Conservation (phyloP, 30 jellyfish, hydroid and myxozoan species). For the Pelagia noctiluca region DNA sequence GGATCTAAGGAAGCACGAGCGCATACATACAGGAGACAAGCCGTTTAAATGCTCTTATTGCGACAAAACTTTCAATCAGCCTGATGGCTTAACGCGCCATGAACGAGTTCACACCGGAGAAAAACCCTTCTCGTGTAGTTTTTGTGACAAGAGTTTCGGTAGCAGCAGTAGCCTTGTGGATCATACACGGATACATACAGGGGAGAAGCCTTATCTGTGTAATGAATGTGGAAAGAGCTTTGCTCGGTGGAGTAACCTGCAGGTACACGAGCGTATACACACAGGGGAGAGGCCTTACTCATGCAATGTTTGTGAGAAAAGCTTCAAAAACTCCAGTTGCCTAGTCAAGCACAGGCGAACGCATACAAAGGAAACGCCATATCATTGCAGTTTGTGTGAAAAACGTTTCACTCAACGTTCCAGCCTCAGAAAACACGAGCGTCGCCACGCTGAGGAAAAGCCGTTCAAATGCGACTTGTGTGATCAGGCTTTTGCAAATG, state of each 20-base stretch:
- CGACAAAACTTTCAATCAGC: too few relatives aligned
- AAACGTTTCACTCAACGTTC: too few relatives aligned
- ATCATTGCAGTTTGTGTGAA: too few relatives aligned
- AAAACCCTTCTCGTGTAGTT: not conserved
- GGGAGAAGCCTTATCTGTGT: not conserved
- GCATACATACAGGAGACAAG: too few relatives aligned
- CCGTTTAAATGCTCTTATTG: too few relatives aligned
- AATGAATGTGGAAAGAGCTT: not conserved
- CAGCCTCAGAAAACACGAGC: too few relatives aligned
- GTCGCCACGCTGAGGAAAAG: too few relatives aligned
- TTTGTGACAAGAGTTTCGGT: not conserved
- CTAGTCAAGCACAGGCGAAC: not conserved
- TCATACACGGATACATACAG: not conserved
- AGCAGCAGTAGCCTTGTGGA: not conserved
- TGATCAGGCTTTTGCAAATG: too few relatives aligned
- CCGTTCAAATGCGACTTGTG: too few relatives aligned
- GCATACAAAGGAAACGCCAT: too few relatives aligned
- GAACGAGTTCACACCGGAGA: not conserved
- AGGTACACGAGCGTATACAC: not conserved
- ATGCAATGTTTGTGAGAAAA: not conserved
- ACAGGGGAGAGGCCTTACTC: not conserved
- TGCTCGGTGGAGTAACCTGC: not conserved
- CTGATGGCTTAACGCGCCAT: too few relatives aligned
- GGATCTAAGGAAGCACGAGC: too few relatives aligned
- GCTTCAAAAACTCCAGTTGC: not conserved